Base-by-base conservation (phyloP, 2,113 vertebrate genomes). In the Asarcornis scutulata region DNA sequence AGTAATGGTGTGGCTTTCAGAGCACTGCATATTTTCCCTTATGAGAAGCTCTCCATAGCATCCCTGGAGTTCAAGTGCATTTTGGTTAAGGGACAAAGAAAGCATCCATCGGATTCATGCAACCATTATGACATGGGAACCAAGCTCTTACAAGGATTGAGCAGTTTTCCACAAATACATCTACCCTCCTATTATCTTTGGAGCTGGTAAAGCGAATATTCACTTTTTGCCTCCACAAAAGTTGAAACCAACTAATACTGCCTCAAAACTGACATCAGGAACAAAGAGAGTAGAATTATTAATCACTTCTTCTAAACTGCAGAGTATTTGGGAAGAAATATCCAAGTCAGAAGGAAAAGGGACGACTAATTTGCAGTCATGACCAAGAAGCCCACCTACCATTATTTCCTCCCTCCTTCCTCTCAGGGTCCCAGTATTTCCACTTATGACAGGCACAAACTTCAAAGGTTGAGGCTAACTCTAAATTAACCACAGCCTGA, bases 31-130 rank as follows among this genome's bases (percentile, higher is more conserved):
- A 71, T 26, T 88, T 91, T 67, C 83, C 4, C 48, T 36, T 3
- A 18, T 2, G 40, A 67, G 86, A 27, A 83, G 86, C 64, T 94
- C 91, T 81, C 83, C 91, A 86, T 63, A 83, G 91, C 80, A 81
- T 23, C 40, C 2, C 59, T 55, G 42, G n/a, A 17, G 34, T 83
- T 86, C 63, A 83, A 88, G 44, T 5, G 21, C 25, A 34, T 82
- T 78, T 77, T 38, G 10, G 16, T 36, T 16, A 46, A 40, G 50
- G 38, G 38, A 15, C 36, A 25, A 34, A 27, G 10, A 60, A 48
- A 31, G 12, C 58, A 68, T 17, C 48, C 2, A 0, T 3, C 55
- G 76, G 76, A 34, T 76, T 74, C 55, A 3, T 23, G 72, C 0
- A 17, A 2, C 3, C 78, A 40, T 20, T 11, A 52, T 42, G 48